Base-by-base conservation (phyloP, 2,113 vertebrate genomes). In the Atrichornis clamosus region DNA sequence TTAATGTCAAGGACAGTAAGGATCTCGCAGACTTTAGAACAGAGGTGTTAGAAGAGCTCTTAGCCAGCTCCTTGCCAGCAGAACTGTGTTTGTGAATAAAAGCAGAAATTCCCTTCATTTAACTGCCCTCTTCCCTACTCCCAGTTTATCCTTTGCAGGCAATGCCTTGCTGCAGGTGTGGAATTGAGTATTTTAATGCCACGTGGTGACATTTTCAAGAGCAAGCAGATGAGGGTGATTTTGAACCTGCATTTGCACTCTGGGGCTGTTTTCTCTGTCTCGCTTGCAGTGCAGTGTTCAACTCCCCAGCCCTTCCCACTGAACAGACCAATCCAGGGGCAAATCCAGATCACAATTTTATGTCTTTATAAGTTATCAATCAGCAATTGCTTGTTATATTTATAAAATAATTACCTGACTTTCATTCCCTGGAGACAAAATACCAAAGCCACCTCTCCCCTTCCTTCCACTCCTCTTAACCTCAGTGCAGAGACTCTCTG, bases 181-280 rank as follows among this genome's bases (percentile, higher is more conserved):
- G 59, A 46, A 15, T 19, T 13, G 64, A 62, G 39, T 10, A 5
- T 67, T 84, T 81, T 18, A 33, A 44, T 15, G 9, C 20, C 42
- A 14, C 0, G 11, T 15, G 53, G 2, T 44, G 67, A 10, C 24
- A 24, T 46, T 79, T 93, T 50, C 63, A 28, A 49, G 73, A 77
- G 8, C 62, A 60, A 73, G 19, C 16, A 78, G 46, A 9, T 7
- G 41, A 68, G 50, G 47, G 33, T 19, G 33, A 73, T 4, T 32
- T 3, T 44, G n/a, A 44, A 18, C 30, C 55, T 64, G 6, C 14
- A 21, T 23, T 33, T 59, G 13, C 68, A 62, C 33, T 53, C 18
- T 0, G 2, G 14, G 5, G 2, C 3, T 4, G 3, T 47, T 74
- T 72, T 59, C 50, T 41, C n/a, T 11, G 2, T 50, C 50, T 63